These are phyloP conservation scores for Scrobipalpa atriplicella DNA, from an alignment of 2,888 invertebrate genomes.

Conservation along the genomic window DNA sequence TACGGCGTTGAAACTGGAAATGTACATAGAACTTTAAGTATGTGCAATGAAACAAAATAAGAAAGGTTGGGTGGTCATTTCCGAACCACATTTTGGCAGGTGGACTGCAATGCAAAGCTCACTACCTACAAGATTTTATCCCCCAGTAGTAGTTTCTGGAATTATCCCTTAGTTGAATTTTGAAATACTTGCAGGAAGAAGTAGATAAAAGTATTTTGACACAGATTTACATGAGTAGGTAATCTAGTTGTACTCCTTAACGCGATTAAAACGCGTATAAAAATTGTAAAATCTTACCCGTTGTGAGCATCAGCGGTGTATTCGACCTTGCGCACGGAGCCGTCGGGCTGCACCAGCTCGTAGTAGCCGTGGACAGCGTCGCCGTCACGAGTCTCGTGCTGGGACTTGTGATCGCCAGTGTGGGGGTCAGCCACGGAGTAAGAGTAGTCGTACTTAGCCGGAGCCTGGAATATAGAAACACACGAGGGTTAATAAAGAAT, in stretches of 20 bases:
- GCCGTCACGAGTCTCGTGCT: slow-evolving; percentile 78
- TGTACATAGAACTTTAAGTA: neutral
- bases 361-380: slow-evolving; percentile 84
- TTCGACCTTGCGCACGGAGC: slow-evolving; percentile 79
- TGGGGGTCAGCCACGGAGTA: slow-evolving; percentile 82
- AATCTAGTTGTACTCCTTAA: no score
- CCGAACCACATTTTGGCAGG: no score
- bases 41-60: neutral
- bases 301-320: slow-evolving; percentile 76
- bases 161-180: no score
- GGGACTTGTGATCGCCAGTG: slow-evolving; percentile 82
- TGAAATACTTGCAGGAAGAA: no score
- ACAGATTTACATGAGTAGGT: no score
- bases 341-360: slow-evolving; percentile 80
- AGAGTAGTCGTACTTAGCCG: slow-evolving; percentile 72
- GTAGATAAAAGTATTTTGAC: no score
- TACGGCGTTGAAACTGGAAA: slow-evolving; percentile 76
- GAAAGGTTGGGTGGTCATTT: no score
- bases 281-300: slow-evolving; percentile 40
- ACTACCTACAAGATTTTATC: no score
- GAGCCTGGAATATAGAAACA: slow-evolving; percentile 47
- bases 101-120: no score
- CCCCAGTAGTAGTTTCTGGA: no score
- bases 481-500: neutral
- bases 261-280: neutral